Evolutionary conservation across 2,888 invertebrate species (phyloP).

Genomic region (Microdon myrmicae): DNA sequence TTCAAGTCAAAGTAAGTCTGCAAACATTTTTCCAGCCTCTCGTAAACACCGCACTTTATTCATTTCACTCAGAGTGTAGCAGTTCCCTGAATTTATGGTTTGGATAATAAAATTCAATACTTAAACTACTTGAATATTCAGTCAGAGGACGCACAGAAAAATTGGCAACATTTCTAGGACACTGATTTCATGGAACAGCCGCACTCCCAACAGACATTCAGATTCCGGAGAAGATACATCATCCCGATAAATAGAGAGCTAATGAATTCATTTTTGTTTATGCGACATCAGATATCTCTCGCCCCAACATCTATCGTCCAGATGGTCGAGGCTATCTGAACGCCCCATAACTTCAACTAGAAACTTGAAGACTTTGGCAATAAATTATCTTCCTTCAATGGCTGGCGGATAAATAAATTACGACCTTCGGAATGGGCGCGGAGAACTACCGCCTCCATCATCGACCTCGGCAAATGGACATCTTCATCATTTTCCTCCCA

Average conservation of each 20-base stretch:
- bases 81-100: too few relatives aligned
- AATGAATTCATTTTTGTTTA: slow-evolving; percentile 48
- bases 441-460: slow-evolving; percentile 27
- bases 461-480: slow-evolving; percentile 14
- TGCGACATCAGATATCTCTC: slow-evolving; percentile 39
- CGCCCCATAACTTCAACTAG: slow-evolving; percentile 6
- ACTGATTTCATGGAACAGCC: too few relatives aligned
- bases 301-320: slow-evolving; percentile 35
- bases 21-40: too few relatives aligned
- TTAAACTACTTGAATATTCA: too few relatives aligned
- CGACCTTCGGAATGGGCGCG: slow-evolving; percentile 31
- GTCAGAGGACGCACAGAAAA: too few relatives aligned
- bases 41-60: too few relatives aligned
- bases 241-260: slow-evolving; percentile 46
- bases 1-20: too few relatives aligned
- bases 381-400: slow-evolving; percentile 46
- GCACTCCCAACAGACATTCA: slow-evolving; percentile 15
- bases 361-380: slow-evolving; percentile 37
- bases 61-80: too few relatives aligned
- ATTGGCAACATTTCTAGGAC: too few relatives aligned
- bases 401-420: slow-evolving; percentile 46
- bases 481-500: slow-evolving; percentile 22
- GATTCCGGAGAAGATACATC: slow-evolving; percentile 28
- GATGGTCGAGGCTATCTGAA: slow-evolving; percentile 32
- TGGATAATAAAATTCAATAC: too few relatives aligned